A percentile compares a stretch with the other conserved stretches of the same genome.
Evolutionary conservation across 2,113 vertebrate species (phyloP).

Genomic region (Taxidea taxus): DNA sequence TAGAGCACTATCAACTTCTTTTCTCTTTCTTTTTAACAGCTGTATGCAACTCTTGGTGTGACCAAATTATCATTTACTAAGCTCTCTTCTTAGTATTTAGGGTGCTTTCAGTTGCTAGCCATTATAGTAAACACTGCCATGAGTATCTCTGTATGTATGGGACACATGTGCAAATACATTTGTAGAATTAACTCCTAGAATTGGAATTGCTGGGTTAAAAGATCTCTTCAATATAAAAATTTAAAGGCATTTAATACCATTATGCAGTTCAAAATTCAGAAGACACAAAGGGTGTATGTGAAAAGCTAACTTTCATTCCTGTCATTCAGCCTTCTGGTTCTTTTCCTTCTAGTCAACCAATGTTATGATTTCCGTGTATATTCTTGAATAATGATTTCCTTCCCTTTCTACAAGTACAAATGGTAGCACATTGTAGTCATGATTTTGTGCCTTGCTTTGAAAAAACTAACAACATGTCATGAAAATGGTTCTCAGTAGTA

Average conservation of each 20-base stretch:
- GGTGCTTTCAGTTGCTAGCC: background rate
- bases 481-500: background rate
- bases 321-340: background rate
- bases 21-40: background rate
- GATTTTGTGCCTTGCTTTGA: background rate
- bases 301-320: background rate
- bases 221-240: background rate
- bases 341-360: background rate
- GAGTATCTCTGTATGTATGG: background rate
- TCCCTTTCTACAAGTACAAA: background rate
- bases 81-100: background rate
- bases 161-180: background rate
- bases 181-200: background rate
- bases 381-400: background rate
- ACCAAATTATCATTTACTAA: background rate
- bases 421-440: background rate
- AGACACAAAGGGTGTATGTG: background rate
- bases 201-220: conserved; percentile 1
- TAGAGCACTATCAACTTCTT: background rate
- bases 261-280: background rate
- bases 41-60: background rate
- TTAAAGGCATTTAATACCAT: background rate
- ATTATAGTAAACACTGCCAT: background rate
- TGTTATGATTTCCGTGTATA: background rate
- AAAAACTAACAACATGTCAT: background rate